Evolutionary conservation across 2,797 vertebrate species (phyloP), one percentile per base, ranked within the genome.

Genomic region (Micromesistius poutassou): DNA sequence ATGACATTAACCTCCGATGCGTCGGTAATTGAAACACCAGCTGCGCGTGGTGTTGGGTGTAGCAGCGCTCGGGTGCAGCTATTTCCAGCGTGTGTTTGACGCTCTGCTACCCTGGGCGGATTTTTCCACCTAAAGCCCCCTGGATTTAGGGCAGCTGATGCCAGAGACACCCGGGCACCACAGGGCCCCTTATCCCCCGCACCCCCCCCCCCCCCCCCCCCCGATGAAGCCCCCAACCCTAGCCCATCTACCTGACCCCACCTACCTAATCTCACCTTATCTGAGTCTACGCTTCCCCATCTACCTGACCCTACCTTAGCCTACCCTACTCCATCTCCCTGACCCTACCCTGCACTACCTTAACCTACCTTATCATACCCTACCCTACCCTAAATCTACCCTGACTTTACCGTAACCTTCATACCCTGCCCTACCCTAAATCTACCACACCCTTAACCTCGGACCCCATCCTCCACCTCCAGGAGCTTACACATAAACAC

Each of bases 121-220:
- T 91, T 90, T 91, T 87, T 82, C 80, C 84, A 83, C 86, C 87
- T 93, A 93, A 93, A 91, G 70, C 30, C 91, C 89, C 74, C 12
- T 5, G 73, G 92, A 87, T 87, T 93, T 93, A 89, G 80, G 77
- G 31, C 91, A 93, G 90, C 91, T 94, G 92, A 94, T 91, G 89
- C 88, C 83, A 78, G 91, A 94, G 93, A 95, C 94, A 90, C 81
- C 12, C 86, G 92, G 94, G 93, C 93, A 94, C 93, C 94, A 89
- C 7, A 25, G 62, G 81, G 83, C 55, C 80, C 80, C 80, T 66
- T 89, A 87, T 91, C 85, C 88, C 86, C 83, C 75, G 78, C 85
- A 78, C 86, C 83, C 86, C 85, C 82, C 4, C 31, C 91, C 85
- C 88, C 86, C 84, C 75, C 79, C 85, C 79, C 86, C 84, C 86